Evolutionary conservation across 2,797 vertebrate species (phyloP).

Genomic region (Rhadinocentrus ornatus): DNA sequence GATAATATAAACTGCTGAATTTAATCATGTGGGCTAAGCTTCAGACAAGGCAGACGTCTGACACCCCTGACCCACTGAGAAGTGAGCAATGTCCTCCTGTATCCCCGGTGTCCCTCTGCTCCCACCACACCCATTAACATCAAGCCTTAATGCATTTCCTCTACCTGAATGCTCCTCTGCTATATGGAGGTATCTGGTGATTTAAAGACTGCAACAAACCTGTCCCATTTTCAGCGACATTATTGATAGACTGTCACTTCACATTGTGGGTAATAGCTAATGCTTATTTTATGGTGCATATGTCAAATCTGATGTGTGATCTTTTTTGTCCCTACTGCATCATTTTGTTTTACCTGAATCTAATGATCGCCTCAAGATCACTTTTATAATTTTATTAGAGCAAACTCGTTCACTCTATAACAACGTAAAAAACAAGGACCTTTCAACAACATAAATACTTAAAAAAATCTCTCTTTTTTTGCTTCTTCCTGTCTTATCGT

Average conservation of each 20-base stretch:
- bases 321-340: conserved; percentile 31
- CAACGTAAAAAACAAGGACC: conserved; percentile 46
- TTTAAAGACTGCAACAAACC: conserved; percentile 89
- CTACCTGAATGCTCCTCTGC: conserved; percentile 79
- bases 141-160: conserved; percentile 81
- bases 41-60: conserved; percentile 30
- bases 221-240: conserved; percentile 87
- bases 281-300: conserved; percentile 87
- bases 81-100: conserved; percentile 66
- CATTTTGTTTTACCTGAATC: conserved; percentile 54
- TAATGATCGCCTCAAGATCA: conserved; percentile 57
- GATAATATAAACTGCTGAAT: not conserved
- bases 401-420: conserved; percentile 32
- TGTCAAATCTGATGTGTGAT: conserved; percentile 80
- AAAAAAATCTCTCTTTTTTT: conserved; percentile 9
- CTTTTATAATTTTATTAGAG: conserved; percentile 49
- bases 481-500: conserved; percentile 34
- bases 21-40: conserved; percentile 5
- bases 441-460: conserved; percentile 24
- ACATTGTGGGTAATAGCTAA: conserved; percentile 85
- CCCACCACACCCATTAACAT: conserved; percentile 77
- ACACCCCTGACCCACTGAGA: conserved; percentile 50
- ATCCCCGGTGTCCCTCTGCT: conserved; percentile 71
- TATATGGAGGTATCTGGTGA: conserved; percentile 79
- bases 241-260: conserved; percentile 89